phyloP scores from a whole-genome alignment of 2,113 vertebrate species.

The Solea senegalensis region DNA sequence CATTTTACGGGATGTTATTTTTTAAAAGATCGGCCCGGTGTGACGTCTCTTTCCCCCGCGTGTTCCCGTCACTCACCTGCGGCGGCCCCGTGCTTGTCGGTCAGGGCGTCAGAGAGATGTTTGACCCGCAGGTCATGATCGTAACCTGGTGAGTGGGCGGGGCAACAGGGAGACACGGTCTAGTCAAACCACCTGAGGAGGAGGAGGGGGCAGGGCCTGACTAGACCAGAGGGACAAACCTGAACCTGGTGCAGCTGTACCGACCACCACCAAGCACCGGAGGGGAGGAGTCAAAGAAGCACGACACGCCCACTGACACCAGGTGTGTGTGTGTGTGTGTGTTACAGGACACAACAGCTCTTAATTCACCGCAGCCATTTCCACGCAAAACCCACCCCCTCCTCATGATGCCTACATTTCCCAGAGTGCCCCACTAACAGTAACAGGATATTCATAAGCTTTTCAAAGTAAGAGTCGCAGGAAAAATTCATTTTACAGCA shows the following conservation, averaged over 20 bases:
- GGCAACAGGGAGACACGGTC: slow-evolving; percentile 45
- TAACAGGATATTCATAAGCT: background rate
- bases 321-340: slow-evolving; percentile 17
- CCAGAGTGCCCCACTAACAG: background rate
- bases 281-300: slow-evolving; percentile 27
- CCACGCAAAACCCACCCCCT: background rate
- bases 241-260: slow-evolving; percentile 72
- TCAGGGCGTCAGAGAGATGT: slow-evolving; percentile 89
- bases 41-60: background rate
- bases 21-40: background rate
- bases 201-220: slow-evolving; percentile 64
- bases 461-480: no score
- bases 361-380: background rate
- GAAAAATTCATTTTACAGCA: no score
- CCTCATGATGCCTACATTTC: background rate
- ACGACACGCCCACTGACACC: slow-evolving; percentile 21
- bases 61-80: slow-evolving; percentile 85
- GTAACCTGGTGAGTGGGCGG: slow-evolving; percentile 86
- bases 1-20: background rate
- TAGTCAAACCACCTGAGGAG: slow-evolving; percentile 71
- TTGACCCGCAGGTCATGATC: slow-evolving; percentile 93
- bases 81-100: slow-evolving; percentile 90
- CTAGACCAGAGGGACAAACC: slow-evolving; percentile 60
- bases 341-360: slow-evolving; percentile 54
- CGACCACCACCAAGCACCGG: slow-evolving; percentile 80